These are phyloP conservation scores for Thalpophila matura DNA, from an alignment of 2,888 invertebrate genomes.

Conservation along the genomic window DNA sequence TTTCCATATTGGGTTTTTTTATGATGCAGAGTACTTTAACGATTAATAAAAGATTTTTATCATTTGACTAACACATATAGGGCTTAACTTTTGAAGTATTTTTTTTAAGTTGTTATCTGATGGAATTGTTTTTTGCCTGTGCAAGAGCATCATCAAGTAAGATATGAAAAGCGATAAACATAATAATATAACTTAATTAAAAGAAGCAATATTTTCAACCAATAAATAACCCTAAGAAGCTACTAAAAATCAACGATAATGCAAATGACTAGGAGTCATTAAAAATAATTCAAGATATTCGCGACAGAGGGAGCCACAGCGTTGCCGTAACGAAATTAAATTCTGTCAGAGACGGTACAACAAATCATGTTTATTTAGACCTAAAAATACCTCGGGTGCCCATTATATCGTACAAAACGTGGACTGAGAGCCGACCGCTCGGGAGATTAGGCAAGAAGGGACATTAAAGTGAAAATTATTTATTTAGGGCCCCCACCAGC, in stretches of 20 bases:
- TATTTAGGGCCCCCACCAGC: constrained; percentile 88
- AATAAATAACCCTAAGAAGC: constrained; percentile 46
- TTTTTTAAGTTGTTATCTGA: not conserved
- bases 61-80: not conserved
- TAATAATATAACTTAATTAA: constrained; percentile 41
- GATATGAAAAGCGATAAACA: constrained; percentile 18
- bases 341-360: constrained; percentile 88
- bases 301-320: constrained; percentile 78
- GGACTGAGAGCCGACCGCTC: constrained; percentile 83
- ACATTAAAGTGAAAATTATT: constrained; percentile 91
- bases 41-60: not conserved
- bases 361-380: constrained; percentile 91
- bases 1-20: no score
- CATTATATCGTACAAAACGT: constrained; percentile 86
- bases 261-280: constrained; percentile 79
- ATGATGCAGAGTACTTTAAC: not conserved
- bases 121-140: not conserved
- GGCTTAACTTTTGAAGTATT: not conserved
- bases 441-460: constrained; percentile 90
- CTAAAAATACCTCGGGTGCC: constrained; percentile 90
- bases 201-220: constrained; percentile 42
- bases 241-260: constrained; percentile 71
- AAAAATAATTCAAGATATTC: constrained; percentile 87
- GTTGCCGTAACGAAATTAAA: constrained; percentile 86
- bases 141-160: not conserved